Evolutionary conservation across 2,888 invertebrate genomes (phyloP).

Genomic region (Linnaemya tessellans): DNA sequence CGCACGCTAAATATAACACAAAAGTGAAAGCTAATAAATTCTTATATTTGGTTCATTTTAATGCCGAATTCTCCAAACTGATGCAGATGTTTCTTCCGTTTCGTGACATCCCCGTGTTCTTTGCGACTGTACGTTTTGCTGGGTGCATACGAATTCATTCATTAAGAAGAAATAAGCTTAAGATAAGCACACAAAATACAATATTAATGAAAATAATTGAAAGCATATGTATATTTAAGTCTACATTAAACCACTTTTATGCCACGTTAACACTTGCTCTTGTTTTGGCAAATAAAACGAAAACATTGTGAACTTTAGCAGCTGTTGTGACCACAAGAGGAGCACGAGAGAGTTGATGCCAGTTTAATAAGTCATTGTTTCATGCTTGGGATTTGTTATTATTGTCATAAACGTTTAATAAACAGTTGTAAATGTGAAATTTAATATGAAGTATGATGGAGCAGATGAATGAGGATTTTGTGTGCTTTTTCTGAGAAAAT

Average conservation of each 20-base stretch:
- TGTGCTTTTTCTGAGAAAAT: neutral
- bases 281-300: neutral
- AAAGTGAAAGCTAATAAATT: no score
- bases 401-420: conserved; percentile 24
- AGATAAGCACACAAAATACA: neutral
- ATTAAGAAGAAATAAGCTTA: neutral
- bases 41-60: no score
- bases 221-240: conserved; percentile 1
- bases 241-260: neutral
- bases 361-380: conserved; percentile 52
- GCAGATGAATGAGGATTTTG: neutral
- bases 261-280: neutral
- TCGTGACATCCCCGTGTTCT: no score
- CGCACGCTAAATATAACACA: no score
- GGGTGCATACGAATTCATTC: neutral
- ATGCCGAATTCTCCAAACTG: no score
- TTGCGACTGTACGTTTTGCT: neutral
- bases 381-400: conserved; percentile 30
- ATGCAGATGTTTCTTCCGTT: no score
- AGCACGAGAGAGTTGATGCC: conserved; percentile 33
- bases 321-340: conserved; percentile 22
- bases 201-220: conserved; percentile 11
- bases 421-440: conserved; percentile 11
- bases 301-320: conserved; percentile 42
- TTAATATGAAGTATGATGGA: conserved; percentile 10